Evolutionary conservation across 2,888 invertebrate species (phyloP).

Genomic region (Chrysopilus asiliformis): DNA sequence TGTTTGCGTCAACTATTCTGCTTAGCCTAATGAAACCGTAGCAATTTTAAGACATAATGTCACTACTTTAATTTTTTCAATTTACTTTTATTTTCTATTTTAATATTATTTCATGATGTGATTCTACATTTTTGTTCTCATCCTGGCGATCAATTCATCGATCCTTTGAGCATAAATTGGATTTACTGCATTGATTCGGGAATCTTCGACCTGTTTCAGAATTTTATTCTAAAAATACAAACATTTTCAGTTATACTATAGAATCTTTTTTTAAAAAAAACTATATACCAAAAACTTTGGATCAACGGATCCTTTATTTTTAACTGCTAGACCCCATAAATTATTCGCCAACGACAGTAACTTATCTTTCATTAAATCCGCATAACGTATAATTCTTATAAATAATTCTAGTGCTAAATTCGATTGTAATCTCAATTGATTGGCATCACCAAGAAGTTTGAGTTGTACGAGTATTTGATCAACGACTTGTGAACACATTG

Average conservation of each 20-base stretch:
- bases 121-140: conserved; percentile 13
- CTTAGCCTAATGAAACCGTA: too few species aligned
- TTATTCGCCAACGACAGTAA: conserved; percentile 59
- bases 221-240: conserved; percentile 8
- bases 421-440: conserved; percentile 54
- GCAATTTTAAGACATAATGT: too few species aligned
- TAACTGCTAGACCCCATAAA: conserved; percentile 68
- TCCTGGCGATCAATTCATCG: conserved; percentile 13
- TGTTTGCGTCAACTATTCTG: too few species aligned
- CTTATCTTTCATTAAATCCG: conserved; percentile 45
- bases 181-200: neutral
- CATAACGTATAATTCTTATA: conserved; percentile 49
- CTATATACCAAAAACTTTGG: conserved; percentile 37
- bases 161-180: conserved; percentile 7
- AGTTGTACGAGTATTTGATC: conserved; percentile 60
- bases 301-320: conserved; percentile 44
- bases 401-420: conserved; percentile 61
- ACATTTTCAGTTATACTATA: conserved; percentile 1
- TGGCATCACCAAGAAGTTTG: conserved; percentile 52
- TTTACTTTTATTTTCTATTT: neutral
- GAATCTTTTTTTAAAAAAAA: neutral
- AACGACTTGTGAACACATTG: conserved; percentile 59
- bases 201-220: conserved; percentile 10
- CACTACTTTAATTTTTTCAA: neutral
- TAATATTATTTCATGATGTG: neutral